Evolutionary conservation across 2,888 invertebrate species (phyloP).

Genomic region (Cylindroiulus punctatus): DNA sequence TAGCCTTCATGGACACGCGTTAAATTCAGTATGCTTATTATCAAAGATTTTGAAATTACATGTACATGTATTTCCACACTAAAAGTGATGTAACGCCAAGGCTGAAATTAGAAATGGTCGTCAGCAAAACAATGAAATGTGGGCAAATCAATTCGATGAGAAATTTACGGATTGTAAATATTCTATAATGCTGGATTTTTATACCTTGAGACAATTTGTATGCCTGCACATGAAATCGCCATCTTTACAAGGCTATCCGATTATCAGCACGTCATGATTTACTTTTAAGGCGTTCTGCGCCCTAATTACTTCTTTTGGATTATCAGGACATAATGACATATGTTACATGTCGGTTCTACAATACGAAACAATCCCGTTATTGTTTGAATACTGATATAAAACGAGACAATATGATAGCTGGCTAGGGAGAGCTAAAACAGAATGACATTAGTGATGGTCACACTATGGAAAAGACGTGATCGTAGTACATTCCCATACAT

Average conservation of each 20-base stretch:
- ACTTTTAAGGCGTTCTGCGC: background rate
- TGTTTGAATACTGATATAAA: background rate
- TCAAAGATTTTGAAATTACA: background rate
- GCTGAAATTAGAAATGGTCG: background rate
- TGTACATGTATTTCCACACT: too few species aligned
- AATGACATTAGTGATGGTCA: background rate
- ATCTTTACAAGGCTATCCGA: background rate
- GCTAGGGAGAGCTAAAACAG: background rate
- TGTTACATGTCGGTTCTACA: background rate
- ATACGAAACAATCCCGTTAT: background rate
- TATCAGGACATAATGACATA: background rate
- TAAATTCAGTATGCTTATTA: too few species aligned
- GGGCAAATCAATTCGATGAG: background rate
- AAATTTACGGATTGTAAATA: background rate
- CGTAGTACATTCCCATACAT: background rate
- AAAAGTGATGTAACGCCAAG: background rate
- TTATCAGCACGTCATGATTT: conserved; percentile 6
- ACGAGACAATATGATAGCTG: background rate
- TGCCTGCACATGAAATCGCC: background rate
- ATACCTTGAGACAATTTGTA: background rate
- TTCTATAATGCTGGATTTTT: background rate
- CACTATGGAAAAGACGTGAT: background rate
- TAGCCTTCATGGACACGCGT: too few species aligned
- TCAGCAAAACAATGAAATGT: background rate
- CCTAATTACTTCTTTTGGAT: background rate